phyloP scores from a whole-genome alignment of 2,113 vertebrate genomes.

The Leucoraja erinaceus region DNA sequence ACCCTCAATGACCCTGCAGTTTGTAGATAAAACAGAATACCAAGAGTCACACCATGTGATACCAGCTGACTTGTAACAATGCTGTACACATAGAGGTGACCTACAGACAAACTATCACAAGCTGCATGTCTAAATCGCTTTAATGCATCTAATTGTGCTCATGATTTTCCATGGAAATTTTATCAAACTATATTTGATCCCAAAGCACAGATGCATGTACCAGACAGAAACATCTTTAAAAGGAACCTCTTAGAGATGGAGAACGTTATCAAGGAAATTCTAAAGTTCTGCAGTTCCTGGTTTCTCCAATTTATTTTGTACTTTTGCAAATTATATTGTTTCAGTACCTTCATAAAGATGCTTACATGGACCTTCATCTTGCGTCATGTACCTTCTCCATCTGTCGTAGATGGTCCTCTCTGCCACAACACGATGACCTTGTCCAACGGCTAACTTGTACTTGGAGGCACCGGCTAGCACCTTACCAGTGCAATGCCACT shows the following conservation, averaged over 20 bases:
- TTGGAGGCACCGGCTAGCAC: slow-evolving; percentile 59
- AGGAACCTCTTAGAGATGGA: not conserved
- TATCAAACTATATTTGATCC: not conserved
- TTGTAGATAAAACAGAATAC: too few relatives aligned
- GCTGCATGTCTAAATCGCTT: not conserved
- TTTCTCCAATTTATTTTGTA: too few relatives aligned
- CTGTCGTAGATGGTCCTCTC: slow-evolving; percentile 53
- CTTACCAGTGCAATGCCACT: slow-evolving; percentile 72
- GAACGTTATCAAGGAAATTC: not conserved
- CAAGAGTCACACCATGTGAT: too few relatives aligned
- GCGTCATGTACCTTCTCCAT: slow-evolving; percentile 71
- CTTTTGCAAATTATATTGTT: not conserved
- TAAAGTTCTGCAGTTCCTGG: not conserved
- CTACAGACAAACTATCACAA: not conserved
- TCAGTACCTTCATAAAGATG: slow-evolving; percentile 70
- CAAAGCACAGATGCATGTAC: not conserved
- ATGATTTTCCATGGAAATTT: not conserved
- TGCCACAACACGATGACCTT: slow-evolving; percentile 60
- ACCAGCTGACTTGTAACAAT: too few relatives aligned
- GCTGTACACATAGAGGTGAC: too few relatives aligned
- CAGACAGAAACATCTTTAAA: not conserved
- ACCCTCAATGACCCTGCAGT: too few relatives aligned
- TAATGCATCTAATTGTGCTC: not conserved
- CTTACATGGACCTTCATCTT: slow-evolving; percentile 69
- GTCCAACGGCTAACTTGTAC: slow-evolving; percentile 58